Percentiles rank a stretch among this genome's conserved stretches.
Evolutionary conservation across 1,140 invertebrate genomes (phyloP).

Genomic region (Lepidurus apus): DNA sequence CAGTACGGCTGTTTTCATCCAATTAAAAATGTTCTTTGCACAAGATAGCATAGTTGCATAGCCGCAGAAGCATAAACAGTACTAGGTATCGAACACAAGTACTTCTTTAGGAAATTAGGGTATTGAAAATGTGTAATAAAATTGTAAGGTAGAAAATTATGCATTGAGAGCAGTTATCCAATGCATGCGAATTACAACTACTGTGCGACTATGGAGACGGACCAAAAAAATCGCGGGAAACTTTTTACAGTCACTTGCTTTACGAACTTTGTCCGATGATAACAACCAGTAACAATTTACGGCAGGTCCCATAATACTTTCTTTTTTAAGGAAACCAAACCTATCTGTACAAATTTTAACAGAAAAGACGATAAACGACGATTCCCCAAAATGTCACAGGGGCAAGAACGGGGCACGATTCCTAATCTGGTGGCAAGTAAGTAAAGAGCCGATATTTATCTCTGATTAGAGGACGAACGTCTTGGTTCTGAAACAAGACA

Average conservation of each 20-base stretch:
- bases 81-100: not conserved
- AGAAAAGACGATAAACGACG: not conserved
- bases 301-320: constrained; percentile 3
- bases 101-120: not conserved
- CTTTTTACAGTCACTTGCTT: no score
- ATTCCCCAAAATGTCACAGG: not conserved
- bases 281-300: not conserved
- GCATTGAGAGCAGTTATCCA: not conserved
- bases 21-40: not conserved
- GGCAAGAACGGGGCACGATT: not conserved
- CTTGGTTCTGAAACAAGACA: constrained; percentile 68
- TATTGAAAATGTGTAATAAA: not conserved
- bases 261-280: not conserved
- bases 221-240: not conserved
- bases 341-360: not conserved
- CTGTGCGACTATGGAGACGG: not conserved
- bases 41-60: not conserved
- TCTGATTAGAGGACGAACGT: constrained; percentile 82
- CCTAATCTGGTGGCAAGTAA: constrained; percentile 77
- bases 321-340: not conserved
- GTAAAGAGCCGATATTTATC: constrained; percentile 83
- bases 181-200: not conserved
- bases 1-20: not conserved
- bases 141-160: not conserved
- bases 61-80: not conserved